Evolutionary conservation across 2,888 invertebrate species (phyloP), one percentile per base, ranked within the genome.

Genomic region (Coenonympha arcania): DNA sequence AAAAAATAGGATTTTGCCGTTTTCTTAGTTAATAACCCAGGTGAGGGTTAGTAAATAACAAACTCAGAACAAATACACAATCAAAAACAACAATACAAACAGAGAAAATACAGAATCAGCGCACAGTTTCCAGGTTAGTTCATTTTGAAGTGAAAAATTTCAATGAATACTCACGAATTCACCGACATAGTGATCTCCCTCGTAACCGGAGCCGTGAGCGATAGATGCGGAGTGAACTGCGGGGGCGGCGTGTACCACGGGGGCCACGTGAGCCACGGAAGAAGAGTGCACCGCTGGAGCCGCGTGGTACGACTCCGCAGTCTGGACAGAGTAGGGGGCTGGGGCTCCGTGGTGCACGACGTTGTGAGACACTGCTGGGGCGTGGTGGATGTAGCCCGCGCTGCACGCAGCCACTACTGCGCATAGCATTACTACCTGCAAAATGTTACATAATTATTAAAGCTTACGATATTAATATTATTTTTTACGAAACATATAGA

Each of bases 281-380:
- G 60, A 52, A 4, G 61, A 53, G 22, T 63, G 62, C 6, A 63
- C 56, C 3, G 63, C 56, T 0, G 65, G 67, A 50, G 61, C 52
- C 9, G 61, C 60, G 34, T 69, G 66, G 43, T 56, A 54, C 1
- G 68, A 50, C 1, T 69, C 65, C 2, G 63, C 63, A 9, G 68
- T 60, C 13, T 73, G 69, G 16, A 61, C 54, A 0, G 54, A 51
- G 62, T 82, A 82, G 62, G 79, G 79, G 6, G 73, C 62, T 9
- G 62, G 62, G 1, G 71, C 69, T 57, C 79, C 79, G 46, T 83
- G 79, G 48, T 68, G 86, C 46, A 82, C 73, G 51, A 86, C 79
- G 65, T 82, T 83, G 58, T 89, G 88, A 1, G 58, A 81, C 2
- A 87, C 76, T 3, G 87, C 85, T 2, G 86, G 85, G 0, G 79